These are phyloP conservation scores for Calliopsis andreniformis DNA, from an alignment of 1,140 invertebrate species.

Conservation along the genomic window DNA sequence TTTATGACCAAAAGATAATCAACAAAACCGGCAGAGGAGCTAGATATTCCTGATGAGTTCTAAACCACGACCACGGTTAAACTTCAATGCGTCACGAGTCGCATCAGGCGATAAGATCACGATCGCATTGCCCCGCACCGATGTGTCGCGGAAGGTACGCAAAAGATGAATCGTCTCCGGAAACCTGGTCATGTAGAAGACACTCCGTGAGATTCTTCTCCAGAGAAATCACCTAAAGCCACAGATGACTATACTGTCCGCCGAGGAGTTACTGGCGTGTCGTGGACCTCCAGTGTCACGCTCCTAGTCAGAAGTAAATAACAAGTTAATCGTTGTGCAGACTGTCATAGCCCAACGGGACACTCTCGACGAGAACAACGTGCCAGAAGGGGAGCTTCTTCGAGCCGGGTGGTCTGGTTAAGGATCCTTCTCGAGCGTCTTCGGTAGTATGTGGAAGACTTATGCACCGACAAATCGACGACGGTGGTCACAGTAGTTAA, in stretches of 20 bases:
- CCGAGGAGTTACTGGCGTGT: background rate
- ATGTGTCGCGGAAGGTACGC: constrained; percentile 23
- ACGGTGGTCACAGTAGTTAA: constrained; percentile 24
- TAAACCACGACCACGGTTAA: constrained; percentile 44
- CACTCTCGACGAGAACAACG: constrained; percentile 7
- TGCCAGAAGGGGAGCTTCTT: background rate
- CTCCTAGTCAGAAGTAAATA: background rate
- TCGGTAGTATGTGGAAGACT: background rate
- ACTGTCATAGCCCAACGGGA: background rate
- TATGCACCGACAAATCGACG: background rate
- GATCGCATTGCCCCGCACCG: constrained; percentile 32
- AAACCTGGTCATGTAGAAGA: constrained; percentile 5
- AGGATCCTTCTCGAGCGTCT: background rate
- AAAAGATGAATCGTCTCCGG: constrained; percentile 16
- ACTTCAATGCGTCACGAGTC: constrained; percentile 32
- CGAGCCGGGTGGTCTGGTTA: background rate
- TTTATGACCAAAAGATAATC: background rate
- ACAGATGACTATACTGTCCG: too few species aligned
- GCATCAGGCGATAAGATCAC: constrained; percentile 31
- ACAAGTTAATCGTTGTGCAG: background rate
- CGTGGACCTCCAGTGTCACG: background rate
- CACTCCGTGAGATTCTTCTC: background rate
- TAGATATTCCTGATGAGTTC: background rate
- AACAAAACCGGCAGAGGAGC: background rate
- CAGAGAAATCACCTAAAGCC: background rate